A percentile compares a stretch with the other conserved stretches of the same genome.
Conservation (phyloP, 2,888 invertebrate genomes). For the Cenopis cana region DNA sequence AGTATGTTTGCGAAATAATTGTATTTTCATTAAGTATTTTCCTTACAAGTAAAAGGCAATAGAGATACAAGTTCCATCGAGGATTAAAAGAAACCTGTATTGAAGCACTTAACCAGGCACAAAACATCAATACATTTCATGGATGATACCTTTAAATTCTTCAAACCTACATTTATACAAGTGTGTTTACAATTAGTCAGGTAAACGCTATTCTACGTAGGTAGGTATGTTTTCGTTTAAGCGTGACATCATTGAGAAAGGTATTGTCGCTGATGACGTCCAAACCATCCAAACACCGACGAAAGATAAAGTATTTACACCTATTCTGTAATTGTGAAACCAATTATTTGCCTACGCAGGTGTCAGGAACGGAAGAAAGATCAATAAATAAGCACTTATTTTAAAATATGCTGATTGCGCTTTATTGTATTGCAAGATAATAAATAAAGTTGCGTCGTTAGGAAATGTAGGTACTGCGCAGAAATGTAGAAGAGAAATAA, state of each 20-base stretch:
- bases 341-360: constrained; percentile 4
- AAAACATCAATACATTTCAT: too few species aligned
- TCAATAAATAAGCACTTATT: too few species aligned
- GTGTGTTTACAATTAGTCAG: not conserved
- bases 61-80: too few species aligned
- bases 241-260: constrained; percentile 37
- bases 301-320: constrained; percentile 13
- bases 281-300: not conserved
- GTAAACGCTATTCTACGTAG: not conserved
- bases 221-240: not conserved
- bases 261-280: constrained; percentile 25
- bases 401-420: constrained; percentile 2
- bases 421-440: constrained; percentile 39
- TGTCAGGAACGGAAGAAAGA: not conserved
- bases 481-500: too few species aligned
- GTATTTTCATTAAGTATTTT: too few species aligned
- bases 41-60: too few species aligned
- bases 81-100: too few species aligned
- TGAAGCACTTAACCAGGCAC: too few species aligned
- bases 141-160: not conserved
- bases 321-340: constrained; percentile 13
- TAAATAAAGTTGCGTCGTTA: not conserved
- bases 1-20: too few species aligned
- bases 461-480: too few species aligned
- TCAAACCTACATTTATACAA: not conserved